Evolutionary conservation across 2,113 vertebrate genomes (phyloP).

Genomic region (Synodontis membranacea): DNA sequence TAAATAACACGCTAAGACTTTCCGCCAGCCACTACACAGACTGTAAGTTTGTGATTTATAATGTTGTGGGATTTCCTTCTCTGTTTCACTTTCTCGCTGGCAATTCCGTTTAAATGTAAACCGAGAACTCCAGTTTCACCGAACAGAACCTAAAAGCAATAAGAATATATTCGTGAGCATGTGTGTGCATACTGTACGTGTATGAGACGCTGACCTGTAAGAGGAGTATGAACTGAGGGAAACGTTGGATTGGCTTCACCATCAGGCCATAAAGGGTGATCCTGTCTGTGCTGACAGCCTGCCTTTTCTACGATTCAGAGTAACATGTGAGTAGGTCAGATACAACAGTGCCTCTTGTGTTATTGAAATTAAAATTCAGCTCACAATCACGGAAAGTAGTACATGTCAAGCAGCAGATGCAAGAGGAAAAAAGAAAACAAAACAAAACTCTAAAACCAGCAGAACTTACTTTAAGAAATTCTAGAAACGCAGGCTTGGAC

Average conservation of each 20-base stretch:
- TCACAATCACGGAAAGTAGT: slow-evolving; percentile 1
- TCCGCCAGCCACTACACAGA: not conserved
- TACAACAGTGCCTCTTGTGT: not conserved
- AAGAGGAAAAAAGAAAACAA: not conserved
- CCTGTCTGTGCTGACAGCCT: slow-evolving; percentile 79
- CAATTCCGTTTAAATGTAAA: slow-evolving; percentile 27
- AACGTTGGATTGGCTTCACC: slow-evolving; percentile 89
- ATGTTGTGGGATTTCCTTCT: not conserved
- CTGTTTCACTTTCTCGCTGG: slow-evolving; percentile 51
- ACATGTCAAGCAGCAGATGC: not conserved
- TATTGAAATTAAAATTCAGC: slow-evolving; percentile 11
- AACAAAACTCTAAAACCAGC: not conserved
- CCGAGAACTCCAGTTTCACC: not conserved
- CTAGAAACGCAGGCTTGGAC: slow-evolving; percentile 83
- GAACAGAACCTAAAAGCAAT: not conserved
- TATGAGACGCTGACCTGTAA: slow-evolving; percentile 75
- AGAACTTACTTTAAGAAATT: slow-evolving; percentile 83
- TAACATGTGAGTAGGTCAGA: slow-evolving; percentile 16
- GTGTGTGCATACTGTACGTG: not conserved
- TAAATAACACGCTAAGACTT: not conserved
- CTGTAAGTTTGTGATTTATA: not conserved
- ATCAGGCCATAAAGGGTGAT: slow-evolving; percentile 87
- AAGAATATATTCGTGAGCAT: not conserved
- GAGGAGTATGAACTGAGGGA: slow-evolving; percentile 87
- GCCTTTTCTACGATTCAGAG: slow-evolving; percentile 73